Evolutionary conservation across 2,113 vertebrate species (phyloP), one percentile per base, ranked within the genome.

Genomic region (Toxotes chatareus): DNA sequence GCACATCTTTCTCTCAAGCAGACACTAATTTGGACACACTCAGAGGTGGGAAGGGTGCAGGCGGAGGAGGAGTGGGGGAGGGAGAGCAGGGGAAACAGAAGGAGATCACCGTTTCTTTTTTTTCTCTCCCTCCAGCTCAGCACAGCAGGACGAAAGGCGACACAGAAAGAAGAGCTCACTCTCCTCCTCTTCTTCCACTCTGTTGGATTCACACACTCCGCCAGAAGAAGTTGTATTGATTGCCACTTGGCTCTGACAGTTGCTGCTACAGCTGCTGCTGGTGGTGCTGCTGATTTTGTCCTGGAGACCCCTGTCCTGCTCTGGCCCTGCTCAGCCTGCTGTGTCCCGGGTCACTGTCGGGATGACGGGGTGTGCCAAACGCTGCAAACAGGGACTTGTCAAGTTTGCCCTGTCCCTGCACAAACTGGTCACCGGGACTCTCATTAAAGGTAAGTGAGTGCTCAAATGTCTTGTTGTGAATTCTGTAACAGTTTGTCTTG

Each of bases 401-500:
- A 97, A 97, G 95, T 98, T 97, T 85, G 96, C 90, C 49, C 90
- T 94, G 90, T 95, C 96, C 49, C 51, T 98, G 86, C 96, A 97
- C 88, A 97, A 94, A 91, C 95, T 99, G 80, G 92, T 98, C 91
- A 96, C 96, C 0, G 98, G 98, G 76, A 97, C 96, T 8, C 97
- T 99, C 79, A 96, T 74, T 83, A 98, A 98, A 98, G 98, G 98
- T 98, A 96, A 73, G 93, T 70, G 59, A 53, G 55, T 44, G 34
- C 46, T 72, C 14, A 0, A 32, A 19, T 27, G 21, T 14, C 7
- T 53, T 49, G 67, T 4, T 1, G 34, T 49, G 4, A 5, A 56
- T 59, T 36, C 11, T 5, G 4, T 57, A 1, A 53, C 38, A 21
- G 1, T 9, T 51, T 57, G 5, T 40, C 5, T 40, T 38, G 11